Base-by-base conservation (phyloP, 2,797 vertebrate species). In the Hypotaenidia philippensis region DNA sequence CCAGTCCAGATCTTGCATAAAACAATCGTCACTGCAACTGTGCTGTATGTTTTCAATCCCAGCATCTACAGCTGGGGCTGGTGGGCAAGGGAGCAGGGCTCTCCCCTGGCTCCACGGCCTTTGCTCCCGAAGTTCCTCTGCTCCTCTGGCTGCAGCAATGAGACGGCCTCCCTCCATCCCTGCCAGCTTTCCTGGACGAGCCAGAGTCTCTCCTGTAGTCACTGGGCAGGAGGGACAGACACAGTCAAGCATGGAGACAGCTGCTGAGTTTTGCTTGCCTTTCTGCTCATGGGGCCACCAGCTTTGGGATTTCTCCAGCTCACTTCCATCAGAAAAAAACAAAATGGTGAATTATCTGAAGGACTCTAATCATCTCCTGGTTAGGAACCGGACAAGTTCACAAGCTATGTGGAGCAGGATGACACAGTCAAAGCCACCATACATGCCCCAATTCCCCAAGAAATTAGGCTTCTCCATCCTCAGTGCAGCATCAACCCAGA, bases 21-120 rank as follows among this genome's bases (percentile, higher is more conserved):
- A 93, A 63, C 0, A 1, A 49, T 40, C 0, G 2, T 26, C 59
- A 31, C 27, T 55, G 47, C 75, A 88, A 61, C 56, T 29, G 9
- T 2, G 57, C 27, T 29, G 49, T n/a, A 40, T 34, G 6, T 53
- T 63, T 80, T 29, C 50, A 74, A 50, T 32, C 40, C 56, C 32
- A 26, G n/a, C 1, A 2, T 59, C 26, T 13, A 52, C 11, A 93
- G 19, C 44, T 45, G 27, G 17, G 22, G 13, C 29, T 66, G 61
- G n/a, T 22, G 49, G 14, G 65, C 0, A 0, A 49, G 45, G 8
- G 32, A 61, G 23, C 0, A 0, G 16, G 34, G 27, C 13, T 85
- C 22, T 55, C 27, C 64, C 4, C 23, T 9, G 10, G 38, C 34
- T 47, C 8, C 10, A 1, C 0, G 9, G 44, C 11, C 47, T 87